A percentile compares a stretch with the other conserved stretches of the same genome.
Conservation (phyloP, 1,140 invertebrate species). For the Trichonephila inaurata region DNA sequence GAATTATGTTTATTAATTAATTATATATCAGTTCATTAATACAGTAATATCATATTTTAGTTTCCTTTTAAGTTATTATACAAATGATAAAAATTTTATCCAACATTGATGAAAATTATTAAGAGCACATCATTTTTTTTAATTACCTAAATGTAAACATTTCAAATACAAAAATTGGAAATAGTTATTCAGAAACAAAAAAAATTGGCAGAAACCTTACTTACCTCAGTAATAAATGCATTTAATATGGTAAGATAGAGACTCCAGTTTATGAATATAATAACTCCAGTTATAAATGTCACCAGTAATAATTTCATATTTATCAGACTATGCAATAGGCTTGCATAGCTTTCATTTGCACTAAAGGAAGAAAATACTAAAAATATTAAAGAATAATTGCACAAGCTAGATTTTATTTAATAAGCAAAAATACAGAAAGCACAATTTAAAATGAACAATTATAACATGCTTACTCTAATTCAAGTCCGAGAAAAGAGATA, state of each 20-base stretch:
- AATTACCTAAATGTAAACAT: not conserved
- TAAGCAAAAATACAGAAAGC: not conserved
- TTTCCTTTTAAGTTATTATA: too few relatives aligned
- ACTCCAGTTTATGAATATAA: constrained; percentile 65
- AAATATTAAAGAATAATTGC: not conserved
- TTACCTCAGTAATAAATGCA: constrained; percentile 36
- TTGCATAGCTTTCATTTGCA: constrained; percentile 22
- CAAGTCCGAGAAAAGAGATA: not conserved
- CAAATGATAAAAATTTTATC: too few relatives aligned
- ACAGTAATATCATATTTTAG: too few relatives aligned
- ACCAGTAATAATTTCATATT: constrained; percentile 34
- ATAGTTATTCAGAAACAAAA: not conserved
- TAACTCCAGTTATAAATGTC: constrained; percentile 32
- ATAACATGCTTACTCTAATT: not conserved
- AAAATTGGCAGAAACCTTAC: not conserved
- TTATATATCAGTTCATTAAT: too few relatives aligned
- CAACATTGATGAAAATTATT: not conserved
- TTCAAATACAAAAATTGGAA: not conserved
- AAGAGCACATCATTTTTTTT: not conserved
- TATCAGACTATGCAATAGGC: constrained; percentile 32
- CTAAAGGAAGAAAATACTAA: constrained; percentile 21
- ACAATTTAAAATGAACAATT: too few relatives aligned
- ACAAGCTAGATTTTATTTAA: not conserved
- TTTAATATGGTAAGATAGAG: constrained; percentile 54
- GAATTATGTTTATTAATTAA: too few relatives aligned